Percentiles rank a stretch among this genome's conserved stretches.
These are phyloP conservation scores for Hyperoplus lanceolatus DNA, from an alignment of 2,797 vertebrate genomes.

Conservation along the genomic window DNA sequence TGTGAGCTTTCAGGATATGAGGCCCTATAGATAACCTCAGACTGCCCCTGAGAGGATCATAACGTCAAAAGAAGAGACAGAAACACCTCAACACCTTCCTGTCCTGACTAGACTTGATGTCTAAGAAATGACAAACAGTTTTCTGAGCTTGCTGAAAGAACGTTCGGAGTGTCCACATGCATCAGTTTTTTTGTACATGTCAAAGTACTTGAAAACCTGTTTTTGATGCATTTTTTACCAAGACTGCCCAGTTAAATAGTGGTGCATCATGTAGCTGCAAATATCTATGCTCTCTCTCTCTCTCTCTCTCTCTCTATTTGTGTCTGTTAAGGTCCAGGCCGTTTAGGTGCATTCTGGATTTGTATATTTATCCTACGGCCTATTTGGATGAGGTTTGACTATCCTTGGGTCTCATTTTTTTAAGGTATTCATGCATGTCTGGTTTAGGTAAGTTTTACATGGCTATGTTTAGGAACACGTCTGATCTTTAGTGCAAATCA, in stretches of 20 bases:
- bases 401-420: not conserved
- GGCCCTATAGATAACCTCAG: constrained; percentile 52
- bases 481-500: not conserved
- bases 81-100: constrained; percentile 26
- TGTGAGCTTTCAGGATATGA: constrained; percentile 50
- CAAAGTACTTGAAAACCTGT: not conserved
- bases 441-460: not conserved
- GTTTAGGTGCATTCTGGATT: not conserved
- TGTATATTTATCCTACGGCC: not conserved
- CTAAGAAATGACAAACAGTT: not conserved
- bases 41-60: constrained; percentile 39
- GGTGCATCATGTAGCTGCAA: not conserved
- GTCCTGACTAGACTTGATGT: constrained; percentile 44
- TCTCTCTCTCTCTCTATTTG: not conserved
- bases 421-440: not conserved
- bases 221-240: not conserved
- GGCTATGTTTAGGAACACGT: not conserved
- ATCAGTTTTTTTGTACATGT: not conserved
- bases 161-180: not conserved
- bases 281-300: not conserved
- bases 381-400: constrained; percentile 1
- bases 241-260: not conserved
- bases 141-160: not conserved
- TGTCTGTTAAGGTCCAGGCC: not conserved
- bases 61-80: constrained; percentile 22